Percentiles rank a stretch among this genome's conserved stretches.
Conservation (phyloP, 2,113 vertebrate species). For the Phodopus roborovskii region DNA sequence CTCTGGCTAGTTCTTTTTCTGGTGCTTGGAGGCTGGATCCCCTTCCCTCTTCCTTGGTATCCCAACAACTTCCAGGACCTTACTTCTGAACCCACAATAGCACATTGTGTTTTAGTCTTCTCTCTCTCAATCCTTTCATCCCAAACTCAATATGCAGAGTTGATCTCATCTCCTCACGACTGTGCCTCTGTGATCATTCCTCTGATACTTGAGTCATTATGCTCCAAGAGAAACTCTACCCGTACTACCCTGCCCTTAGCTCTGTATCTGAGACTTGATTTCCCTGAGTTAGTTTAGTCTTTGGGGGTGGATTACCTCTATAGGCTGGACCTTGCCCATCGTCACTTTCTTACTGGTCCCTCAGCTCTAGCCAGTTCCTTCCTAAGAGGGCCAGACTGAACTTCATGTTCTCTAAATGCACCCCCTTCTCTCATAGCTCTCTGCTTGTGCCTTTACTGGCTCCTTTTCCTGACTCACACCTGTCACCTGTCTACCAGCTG, state of each 20-base stretch:
- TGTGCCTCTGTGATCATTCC: neutral
- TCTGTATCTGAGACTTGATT: neutral
- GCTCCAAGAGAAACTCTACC: neutral
- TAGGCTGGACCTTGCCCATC: neutral
- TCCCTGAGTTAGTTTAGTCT: neutral
- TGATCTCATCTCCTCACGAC: neutral
- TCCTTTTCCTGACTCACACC: neutral
- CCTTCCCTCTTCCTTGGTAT: neutral
- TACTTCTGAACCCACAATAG: neutral
- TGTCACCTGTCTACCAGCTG: neutral
- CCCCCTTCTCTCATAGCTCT: neutral
- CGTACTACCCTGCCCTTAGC: neutral
- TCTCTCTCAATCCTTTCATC: neutral
- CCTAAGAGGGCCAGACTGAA: neutral
- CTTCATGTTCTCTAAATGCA: neutral
- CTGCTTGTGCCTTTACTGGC: neutral
- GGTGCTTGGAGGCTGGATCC: neutral
- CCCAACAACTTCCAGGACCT: neutral
- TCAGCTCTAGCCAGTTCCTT: conserved; percentile 8
- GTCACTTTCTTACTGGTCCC: neutral
- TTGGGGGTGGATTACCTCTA: neutral
- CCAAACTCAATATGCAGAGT: neutral
- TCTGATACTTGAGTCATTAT: neutral
- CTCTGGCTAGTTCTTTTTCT: neutral
- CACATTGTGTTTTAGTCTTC: neutral